Percentiles rank a stretch among this genome's conserved stretches.
Evolutionary conservation across 1,140 invertebrate species (phyloP).

Genomic region (Drosophila pseudoananassae): DNA sequence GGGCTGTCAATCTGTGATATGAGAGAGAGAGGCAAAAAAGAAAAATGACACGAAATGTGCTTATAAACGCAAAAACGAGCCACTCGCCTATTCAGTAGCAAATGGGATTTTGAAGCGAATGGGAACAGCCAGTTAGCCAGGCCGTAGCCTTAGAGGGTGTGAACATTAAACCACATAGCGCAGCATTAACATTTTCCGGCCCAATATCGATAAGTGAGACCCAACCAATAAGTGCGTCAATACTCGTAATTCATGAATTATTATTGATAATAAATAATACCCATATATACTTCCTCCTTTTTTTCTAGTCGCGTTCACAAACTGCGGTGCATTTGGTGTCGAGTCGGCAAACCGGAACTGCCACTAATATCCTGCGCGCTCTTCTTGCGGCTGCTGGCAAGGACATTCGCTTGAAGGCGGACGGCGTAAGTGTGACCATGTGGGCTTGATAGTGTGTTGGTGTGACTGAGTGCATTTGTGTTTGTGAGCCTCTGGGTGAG

Average conservation of each 20-base stretch:
- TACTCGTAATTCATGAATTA: not conserved
- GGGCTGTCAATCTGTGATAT: slow-evolving; percentile 78
- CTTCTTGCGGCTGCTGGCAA: slow-evolving; percentile 93
- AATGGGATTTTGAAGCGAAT: slow-evolving; percentile 77
- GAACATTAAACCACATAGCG: slow-evolving; percentile 30
- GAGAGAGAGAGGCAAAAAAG: slow-evolving; percentile 40
- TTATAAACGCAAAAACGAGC: slow-evolving; percentile 72
- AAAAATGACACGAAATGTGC: slow-evolving; percentile 78
- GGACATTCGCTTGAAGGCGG: slow-evolving; percentile 92
- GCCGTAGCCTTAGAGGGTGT: slow-evolving; percentile 33
- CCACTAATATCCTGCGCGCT: slow-evolving; percentile 93
- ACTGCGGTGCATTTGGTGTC: slow-evolving; percentile 96
- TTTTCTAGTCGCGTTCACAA: slow-evolving; percentile 87
- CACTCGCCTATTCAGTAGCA: slow-evolving; percentile 65
- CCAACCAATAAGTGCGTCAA: slow-evolving; percentile 12
- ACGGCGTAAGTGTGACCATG: slow-evolving; percentile 90
- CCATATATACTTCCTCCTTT: slow-evolving; percentile 2
- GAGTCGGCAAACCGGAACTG: slow-evolving; percentile 94
- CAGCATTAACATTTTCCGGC: not conserved
- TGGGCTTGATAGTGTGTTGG: slow-evolving; percentile 12
- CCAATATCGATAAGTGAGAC: slow-evolving; percentile 29
- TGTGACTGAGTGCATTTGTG: slow-evolving; percentile 3
- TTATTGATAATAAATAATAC: not conserved
- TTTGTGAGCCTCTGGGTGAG: slow-evolving; percentile 14
- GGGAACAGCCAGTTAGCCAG: slow-evolving; percentile 34